Conservation (phyloP, 2,113 vertebrate species). For the Anser cygnoides region DNA sequence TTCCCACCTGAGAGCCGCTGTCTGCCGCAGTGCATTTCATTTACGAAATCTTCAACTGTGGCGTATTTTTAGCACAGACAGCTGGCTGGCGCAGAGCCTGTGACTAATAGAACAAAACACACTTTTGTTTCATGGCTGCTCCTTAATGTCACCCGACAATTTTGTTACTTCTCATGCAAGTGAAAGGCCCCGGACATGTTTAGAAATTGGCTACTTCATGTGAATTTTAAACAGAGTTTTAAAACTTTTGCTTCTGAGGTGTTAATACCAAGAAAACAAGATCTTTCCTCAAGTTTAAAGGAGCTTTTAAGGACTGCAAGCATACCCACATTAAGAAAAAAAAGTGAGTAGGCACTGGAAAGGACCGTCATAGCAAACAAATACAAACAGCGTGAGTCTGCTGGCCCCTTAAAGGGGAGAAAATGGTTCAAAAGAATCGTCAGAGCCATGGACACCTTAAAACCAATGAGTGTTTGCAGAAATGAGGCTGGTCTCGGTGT, state of each 20-base stretch:
- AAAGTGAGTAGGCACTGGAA: background rate
- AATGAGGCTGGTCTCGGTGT: background rate
- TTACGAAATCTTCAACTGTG: conserved; percentile 56
- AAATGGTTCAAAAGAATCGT: background rate
- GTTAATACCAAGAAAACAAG: background rate
- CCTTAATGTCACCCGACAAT: conserved; percentile 65
- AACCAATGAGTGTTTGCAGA: background rate
- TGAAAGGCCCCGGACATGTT: background rate
- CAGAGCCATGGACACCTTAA: background rate
- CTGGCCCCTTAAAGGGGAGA: background rate
- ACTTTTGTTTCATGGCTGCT: conserved; percentile 64
- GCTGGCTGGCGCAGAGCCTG: conserved; percentile 73
- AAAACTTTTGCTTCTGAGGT: conserved; percentile 19
- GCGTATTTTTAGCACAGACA: conserved; percentile 77
- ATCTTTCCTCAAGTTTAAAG: background rate
- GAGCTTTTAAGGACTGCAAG: background rate
- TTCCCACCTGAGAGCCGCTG: conserved; percentile 70
- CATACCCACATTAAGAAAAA: background rate
- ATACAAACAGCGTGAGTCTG: background rate
- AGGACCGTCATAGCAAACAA: background rate
- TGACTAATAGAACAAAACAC: conserved; percentile 75
- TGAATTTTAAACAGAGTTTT: background rate
- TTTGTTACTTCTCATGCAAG: conserved; percentile 57
- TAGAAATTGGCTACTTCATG: conserved; percentile 26
- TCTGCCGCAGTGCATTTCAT: conserved; percentile 69